Evolutionary conservation across 2,888 invertebrate species (phyloP).

Genomic region (Ophion ellenae): DNA sequence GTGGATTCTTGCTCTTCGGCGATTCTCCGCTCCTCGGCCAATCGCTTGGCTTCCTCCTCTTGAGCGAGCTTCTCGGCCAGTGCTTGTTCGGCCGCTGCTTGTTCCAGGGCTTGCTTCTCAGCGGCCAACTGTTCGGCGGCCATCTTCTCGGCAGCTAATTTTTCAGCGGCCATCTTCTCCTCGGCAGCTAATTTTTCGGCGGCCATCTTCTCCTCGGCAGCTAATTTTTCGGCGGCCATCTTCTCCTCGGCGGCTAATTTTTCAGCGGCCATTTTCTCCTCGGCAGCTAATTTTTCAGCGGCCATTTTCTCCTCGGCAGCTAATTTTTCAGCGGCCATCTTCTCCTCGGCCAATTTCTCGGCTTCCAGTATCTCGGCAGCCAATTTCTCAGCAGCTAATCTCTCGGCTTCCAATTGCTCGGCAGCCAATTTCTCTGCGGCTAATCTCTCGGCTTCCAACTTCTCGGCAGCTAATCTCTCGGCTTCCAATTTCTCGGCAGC

Average conservation of each 20-base stretch:
- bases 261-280: not conserved
- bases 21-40: not conserved
- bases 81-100: not conserved
- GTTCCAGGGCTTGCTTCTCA: conserved; percentile 1
- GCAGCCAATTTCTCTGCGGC: not conserved
- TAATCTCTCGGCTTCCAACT: not conserved
- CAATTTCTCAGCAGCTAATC: not conserved
- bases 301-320: not conserved
- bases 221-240: conserved; percentile 8
- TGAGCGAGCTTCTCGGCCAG: not conserved
- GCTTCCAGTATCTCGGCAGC: not conserved
- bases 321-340: not conserved
- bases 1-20: not conserved
- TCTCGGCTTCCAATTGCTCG: conserved; percentile 16
- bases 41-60: conserved; percentile 6
- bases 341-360: not conserved
- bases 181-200: conserved; percentile 15
- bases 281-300: not conserved
- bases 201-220: conserved; percentile 5
- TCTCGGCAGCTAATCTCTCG: conserved; percentile 13
- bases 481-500: conserved; percentile 22
- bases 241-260: conserved; percentile 2
- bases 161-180: conserved; percentile 1
- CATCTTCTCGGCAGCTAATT: conserved; percentile 16
- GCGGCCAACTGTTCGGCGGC: conserved; percentile 3